Base-by-base conservation (phyloP, 2,888 invertebrate species). In the Dexiosoma caninum region DNA sequence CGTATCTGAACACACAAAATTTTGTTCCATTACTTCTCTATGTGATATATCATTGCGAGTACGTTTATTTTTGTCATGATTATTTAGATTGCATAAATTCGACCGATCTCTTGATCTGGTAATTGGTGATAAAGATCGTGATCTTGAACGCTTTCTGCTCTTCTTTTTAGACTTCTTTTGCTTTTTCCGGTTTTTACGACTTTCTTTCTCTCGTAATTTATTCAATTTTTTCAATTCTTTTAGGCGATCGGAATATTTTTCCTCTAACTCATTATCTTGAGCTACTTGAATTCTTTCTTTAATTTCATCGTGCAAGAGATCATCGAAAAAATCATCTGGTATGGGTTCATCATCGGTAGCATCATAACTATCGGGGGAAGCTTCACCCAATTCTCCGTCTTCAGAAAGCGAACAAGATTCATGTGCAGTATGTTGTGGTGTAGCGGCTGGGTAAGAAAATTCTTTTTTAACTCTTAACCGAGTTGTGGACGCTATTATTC, bases 131-230 rank as follows among this genome's bases (percentile, higher is more conserved):
- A 21, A 8, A n/a, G 75, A 60, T 10, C 55, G 60, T 0, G 80
- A 72, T 23, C 57, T 69, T 10, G 69, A 53, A 32, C 82, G 82
- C 49, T 83, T 83, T 23, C 53, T 79, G 6, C 83, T 81, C 21
- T 84, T 84, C 55, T 83, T 84, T 23, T 83, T 83, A 1, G 82
- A 69, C 44, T 84, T 84, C 32, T 82, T 84, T 57, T 76, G 80
- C 21, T 82, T 83, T 49, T 80, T 81, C 10, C 76, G 64, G 0
- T 12, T 70, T 35, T 67, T 81, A 8, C 23, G 60, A 8, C 14
- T 6, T 2, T 19, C 16, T 49, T 53, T 14, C 32, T 27, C 30
- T 14, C 42, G 44, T 21, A 19, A 27, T 46, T 55, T 46, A 0
- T 35, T 7, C 8, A 82, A 21, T 60, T 75, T 35, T 49, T 81